Base-by-base conservation (phyloP, 23 tunicate species). In the Ciona savignyi region DNA sequence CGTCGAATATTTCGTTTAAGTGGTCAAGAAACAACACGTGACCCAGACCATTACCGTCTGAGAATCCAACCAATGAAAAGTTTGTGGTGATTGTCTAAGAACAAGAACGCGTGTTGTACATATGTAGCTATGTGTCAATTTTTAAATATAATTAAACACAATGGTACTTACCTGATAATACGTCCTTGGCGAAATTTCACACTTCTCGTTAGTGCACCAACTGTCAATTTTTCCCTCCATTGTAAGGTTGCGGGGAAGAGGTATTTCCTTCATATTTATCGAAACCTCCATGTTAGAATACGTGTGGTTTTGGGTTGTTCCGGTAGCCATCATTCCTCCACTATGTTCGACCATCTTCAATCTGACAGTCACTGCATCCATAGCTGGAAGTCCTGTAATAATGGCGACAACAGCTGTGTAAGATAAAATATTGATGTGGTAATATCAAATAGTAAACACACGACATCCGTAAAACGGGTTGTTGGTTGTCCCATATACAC, bases 101-200 rank as follows among this genome's bases (percentile, higher is more conserved):
- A n/a, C n/a, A n/a, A n/a, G n/a, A n/a, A n/a, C n/a, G n/a, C n/a
- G n/a, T n/a, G n/a, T n/a, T n/a, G n/a, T n/a, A n/a, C n/a, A n/a
- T n/a, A n/a, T n/a, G n/a, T n/a, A n/a, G n/a, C n/a, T n/a, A n/a
- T n/a, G n/a, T n/a, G n/a, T n/a, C n/a, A n/a, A n/a, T n/a, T n/a
- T n/a, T n/a, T n/a, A n/a, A n/a, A n/a, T n/a, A n/a, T n/a, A n/a
- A n/a, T n/a, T n/a, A n/a, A n/a, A n/a, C n/a, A n/a, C n/a, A n/a
- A n/a, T n/a, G n/a, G n/a, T n/a, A n/a, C n/a, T n/a, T 70, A 87
- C 95, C 32, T 87, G 95, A 71, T 35, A 81, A 65, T 81, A 87
- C 1, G 95, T 87, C 34, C 95, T 68, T n/a, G 95, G 95, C 21
- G 86, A 76, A 15, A 87, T 71, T 9, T n/a, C 35, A 33, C 95